Percentiles rank a stretch among this genome's conserved stretches.
phyloP scores from a whole-genome alignment of 2,888 invertebrate genomes.

The Dastarcus helophoroides region DNA sequence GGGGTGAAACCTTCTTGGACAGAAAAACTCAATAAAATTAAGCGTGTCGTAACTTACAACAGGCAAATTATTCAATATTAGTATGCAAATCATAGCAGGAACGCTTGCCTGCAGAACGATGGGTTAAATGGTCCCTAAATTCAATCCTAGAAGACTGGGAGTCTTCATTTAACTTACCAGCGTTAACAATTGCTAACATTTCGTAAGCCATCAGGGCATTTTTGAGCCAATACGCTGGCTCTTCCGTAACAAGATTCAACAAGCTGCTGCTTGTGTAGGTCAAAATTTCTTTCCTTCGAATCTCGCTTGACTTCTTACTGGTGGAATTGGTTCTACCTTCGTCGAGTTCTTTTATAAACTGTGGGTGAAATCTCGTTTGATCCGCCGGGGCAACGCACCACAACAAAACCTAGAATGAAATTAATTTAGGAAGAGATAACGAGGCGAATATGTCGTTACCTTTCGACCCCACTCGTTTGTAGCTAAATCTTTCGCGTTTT shows the following conservation, averaged over 20 bases:
- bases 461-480: slow-evolving; percentile 72
- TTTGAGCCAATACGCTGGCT: slow-evolving; percentile 56
- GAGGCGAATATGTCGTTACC: slow-evolving; percentile 38
- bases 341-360: slow-evolving; percentile 59
- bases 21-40: too few species aligned
- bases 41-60: too few species aligned
- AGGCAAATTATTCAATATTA: too few species aligned
- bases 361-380: slow-evolving; percentile 71
- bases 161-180: too few species aligned
- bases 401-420: slow-evolving; percentile 46
- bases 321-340: slow-evolving; percentile 59
- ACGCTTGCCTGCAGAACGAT: too few species aligned
- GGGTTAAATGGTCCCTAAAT: too few species aligned
- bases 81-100: too few species aligned
- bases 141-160: too few species aligned
- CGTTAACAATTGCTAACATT: slow-evolving; percentile 57
- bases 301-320: slow-evolving; percentile 60
- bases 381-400: slow-evolving; percentile 81
- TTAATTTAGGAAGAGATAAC: slow-evolving; percentile 1
- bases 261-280: slow-evolving; percentile 28
- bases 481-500: slow-evolving; percentile 55
- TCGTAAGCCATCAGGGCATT: slow-evolving; percentile 55
- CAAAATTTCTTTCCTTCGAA: slow-evolving; percentile 57
- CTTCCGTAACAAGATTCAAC: slow-evolving; percentile 32
- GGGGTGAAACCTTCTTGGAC: too few species aligned